Base-by-base conservation (phyloP, 64 coral and sea anemone species). In the Montipora sp. region DNA sequence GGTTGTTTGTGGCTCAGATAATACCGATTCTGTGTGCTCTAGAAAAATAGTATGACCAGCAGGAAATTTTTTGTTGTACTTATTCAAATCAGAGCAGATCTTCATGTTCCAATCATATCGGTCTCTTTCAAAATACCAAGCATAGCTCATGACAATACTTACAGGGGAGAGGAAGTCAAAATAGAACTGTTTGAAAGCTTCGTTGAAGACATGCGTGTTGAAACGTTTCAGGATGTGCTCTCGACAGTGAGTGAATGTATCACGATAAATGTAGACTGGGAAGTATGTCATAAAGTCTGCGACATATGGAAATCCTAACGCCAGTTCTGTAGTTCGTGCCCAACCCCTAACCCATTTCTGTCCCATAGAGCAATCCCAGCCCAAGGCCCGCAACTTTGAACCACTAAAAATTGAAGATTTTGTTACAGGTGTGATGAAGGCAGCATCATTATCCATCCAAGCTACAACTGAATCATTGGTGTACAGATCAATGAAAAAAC, bases 71-170 rank as follows among this genome's bases (percentile, higher is more conserved):
- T 57, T 61, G 50, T 94, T 89, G n/a, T 89, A 94, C 49, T 88
- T 51, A 4, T 19, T 63, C 10, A 89, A 74, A n/a, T 80, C 16
- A 18, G 10, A 16, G 53, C 84, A 94, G 20, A 94, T 47, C 78
- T 80, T 73, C 5, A 94, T 57, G 72, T 75, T 89, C 77, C 84
- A 94, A 66, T 89, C 86, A 49, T 94, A 89, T 11, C 92, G 75
- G 8, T 82, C 85, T 83, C 61, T 80, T 27, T 94, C 85, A 16
- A 94, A 94, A 43, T 89, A 65, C 92, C 92, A 94, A 4, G 92
- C 92, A 18, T 94, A 94, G 0, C 59, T 94, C 7, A 94, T 61
- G 0, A 94, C 53, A 70, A 88, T 59, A 48, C 75, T 81, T 0
- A 94, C 87, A 2, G 92, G 92, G n/a, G 11, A 55, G 0, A 94